These are phyloP conservation scores for Perccottus glenii DNA, from an alignment of 2,113 vertebrate species.

Conservation along the genomic window DNA sequence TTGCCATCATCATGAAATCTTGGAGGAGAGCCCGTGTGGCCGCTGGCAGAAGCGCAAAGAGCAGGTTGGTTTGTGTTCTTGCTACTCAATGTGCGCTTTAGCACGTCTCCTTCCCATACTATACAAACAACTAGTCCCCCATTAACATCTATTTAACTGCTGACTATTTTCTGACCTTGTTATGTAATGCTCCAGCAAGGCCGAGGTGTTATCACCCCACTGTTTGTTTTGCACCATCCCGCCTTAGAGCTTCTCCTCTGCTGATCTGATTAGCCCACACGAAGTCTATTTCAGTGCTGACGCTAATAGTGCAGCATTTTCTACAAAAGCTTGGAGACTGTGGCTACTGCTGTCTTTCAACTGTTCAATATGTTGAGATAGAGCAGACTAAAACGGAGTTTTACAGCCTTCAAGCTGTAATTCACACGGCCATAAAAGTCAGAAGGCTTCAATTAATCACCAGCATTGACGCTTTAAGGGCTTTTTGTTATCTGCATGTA, in stretches of 20 bases:
- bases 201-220: conserved; percentile 17
- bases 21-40: conserved; percentile 95
- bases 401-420: background rate
- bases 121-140: background rate
- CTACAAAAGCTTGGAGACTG: background rate
- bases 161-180: background rate
- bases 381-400: background rate
- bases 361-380: background rate
- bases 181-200: conserved; percentile 16
- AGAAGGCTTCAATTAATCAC: background rate
- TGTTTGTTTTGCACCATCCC: conserved; percentile 26
- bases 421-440: background rate
- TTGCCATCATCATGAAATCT: too few relatives aligned
- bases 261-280: conserved; percentile 33
- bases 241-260: conserved; percentile 20
- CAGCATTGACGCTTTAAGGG: background rate
- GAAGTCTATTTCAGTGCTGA: conserved; percentile 18
- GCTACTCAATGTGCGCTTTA: background rate
- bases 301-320: conserved; percentile 4
- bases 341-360: background rate
- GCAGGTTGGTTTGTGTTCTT: conserved; percentile 80
- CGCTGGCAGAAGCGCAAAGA: conserved; percentile 96
- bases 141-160: background rate
- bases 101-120: background rate
- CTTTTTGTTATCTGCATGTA: background rate